Base-by-base conservation (phyloP, 2,888 invertebrate species). In the Mythimna ferrago region DNA sequence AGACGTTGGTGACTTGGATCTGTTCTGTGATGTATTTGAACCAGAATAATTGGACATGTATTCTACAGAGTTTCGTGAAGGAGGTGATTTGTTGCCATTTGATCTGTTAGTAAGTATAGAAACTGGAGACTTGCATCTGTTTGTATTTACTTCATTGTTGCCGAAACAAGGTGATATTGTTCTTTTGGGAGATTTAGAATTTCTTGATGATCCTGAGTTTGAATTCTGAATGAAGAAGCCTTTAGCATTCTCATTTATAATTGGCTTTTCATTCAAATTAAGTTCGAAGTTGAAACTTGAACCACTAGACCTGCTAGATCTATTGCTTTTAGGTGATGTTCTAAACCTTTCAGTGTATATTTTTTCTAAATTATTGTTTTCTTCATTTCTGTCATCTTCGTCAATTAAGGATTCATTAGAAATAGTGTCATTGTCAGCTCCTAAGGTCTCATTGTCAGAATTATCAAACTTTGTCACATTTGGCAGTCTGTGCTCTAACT, bases 261-360 rank as follows among this genome's bases (percentile, higher is more conserved):
- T 71, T 60, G 77, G 67, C 67, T 87, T 78, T 64, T 89, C 86
- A 35, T 74, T 76, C 60, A 83, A 76, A 53, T 80, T 83, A 51
- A 82, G 74, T 53, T 86, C 86, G 6, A 86, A 81, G 80, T 87
- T 83, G 1, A 65, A 78, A 60, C 78, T 89, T 11, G 85, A 89
- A 61, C 85, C 74, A 53, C 73, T 73, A 66, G 73, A 73, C 66
- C 73, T 83, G 78, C 86, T 90, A 48, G 92, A 89, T 82, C 82
- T 88, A 54, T 86, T 90, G 62, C 89, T 92, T 78, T 86, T 87
- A 4, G 93, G 91, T 56, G 94, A 92, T 64, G 91, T 90, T 78
- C 89, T 92, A 83, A 96, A 96, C 71, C 93, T 91, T 77, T 95
- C 93, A 81, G 90, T 89, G 70, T 96, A 95, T 38, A 95, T 89